Conservation (phyloP, 2,113 vertebrate genomes). For the Anolis sagrei region DNA sequence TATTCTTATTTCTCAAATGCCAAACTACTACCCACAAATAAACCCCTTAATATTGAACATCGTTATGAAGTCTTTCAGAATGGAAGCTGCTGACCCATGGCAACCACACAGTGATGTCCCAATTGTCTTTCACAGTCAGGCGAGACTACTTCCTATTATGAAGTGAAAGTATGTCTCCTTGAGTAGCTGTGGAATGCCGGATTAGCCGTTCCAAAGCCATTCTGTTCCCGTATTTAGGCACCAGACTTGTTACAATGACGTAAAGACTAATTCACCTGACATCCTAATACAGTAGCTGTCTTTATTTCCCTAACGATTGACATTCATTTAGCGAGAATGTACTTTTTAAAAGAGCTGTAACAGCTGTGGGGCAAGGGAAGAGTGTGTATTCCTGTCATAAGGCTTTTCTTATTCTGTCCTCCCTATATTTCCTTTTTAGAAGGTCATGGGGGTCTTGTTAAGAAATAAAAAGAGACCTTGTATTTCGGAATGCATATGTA, state of each 20-base stretch:
- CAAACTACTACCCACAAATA: neutral
- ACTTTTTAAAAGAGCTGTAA: neutral
- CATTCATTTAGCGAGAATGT: neutral
- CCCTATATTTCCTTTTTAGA: no score
- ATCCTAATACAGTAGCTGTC: slow-evolving; percentile 23
- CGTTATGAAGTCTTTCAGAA: slow-evolving; percentile 8
- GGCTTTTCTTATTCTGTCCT: neutral
- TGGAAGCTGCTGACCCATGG: neutral
- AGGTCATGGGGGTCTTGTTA: neutral
- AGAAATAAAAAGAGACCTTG: neutral
- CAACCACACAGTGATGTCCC: neutral
- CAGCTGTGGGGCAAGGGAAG: rapidly evolving
- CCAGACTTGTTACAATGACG: neutral
- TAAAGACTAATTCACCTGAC: slow-evolving; percentile 30
- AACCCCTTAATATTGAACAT: slow-evolving; percentile 2
- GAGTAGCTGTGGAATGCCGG: neutral
- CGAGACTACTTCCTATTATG: neutral
- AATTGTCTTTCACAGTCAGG: neutral
- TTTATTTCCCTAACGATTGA: neutral
- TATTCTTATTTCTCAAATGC: neutral
- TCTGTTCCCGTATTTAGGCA: slow-evolving; percentile 28
- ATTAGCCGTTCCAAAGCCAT: neutral
- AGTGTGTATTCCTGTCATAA: rapidly evolving
- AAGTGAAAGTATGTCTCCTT: neutral
- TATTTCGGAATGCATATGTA: no score